These are phyloP conservation scores for Struthio camelus DNA, from an alignment of 2,113 vertebrate species.

Conservation along the genomic window DNA sequence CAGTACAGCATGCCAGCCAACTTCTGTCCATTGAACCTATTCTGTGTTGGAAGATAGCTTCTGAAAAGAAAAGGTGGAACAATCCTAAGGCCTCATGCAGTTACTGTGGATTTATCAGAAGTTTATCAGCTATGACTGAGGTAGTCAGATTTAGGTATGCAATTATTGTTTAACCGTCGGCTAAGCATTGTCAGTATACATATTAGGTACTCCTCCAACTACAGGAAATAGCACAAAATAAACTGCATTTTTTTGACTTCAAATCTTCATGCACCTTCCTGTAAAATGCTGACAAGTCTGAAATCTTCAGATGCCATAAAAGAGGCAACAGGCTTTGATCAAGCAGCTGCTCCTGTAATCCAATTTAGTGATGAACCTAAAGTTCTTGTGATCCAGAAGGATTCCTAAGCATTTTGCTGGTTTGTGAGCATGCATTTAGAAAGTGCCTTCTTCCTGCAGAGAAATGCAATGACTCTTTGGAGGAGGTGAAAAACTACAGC, in stretches of 20 bases:
- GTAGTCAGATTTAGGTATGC: neutral
- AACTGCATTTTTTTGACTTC: constrained; percentile 9
- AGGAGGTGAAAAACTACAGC: neutral
- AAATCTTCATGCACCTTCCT: neutral
- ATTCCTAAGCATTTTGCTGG: constrained; percentile 27
- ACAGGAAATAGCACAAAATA: neutral
- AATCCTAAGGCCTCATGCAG: neutral
- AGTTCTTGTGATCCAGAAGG: constrained; percentile 26
- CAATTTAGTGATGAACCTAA: constrained; percentile 21
- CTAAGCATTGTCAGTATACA: neutral
- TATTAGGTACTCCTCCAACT: neutral
- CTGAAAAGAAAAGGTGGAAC: neutral
- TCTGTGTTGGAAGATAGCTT: neutral
- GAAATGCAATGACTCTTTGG: neutral
- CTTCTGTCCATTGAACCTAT: neutral
- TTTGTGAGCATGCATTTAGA: constrained; percentile 2
- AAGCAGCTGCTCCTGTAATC: constrained; percentile 1
- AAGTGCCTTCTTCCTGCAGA: neutral
- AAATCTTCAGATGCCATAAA: neutral
- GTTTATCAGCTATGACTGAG: neutral
- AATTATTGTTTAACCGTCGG: neutral
- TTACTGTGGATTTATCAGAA: neutral
- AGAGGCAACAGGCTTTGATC: constrained; percentile 1
- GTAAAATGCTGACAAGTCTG: neutral
- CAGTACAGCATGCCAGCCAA: neutral